These are phyloP conservation scores for Acanthosepion pharaonis DNA, from an alignment of 2,888 invertebrate genomes.

Conservation along the genomic window DNA sequence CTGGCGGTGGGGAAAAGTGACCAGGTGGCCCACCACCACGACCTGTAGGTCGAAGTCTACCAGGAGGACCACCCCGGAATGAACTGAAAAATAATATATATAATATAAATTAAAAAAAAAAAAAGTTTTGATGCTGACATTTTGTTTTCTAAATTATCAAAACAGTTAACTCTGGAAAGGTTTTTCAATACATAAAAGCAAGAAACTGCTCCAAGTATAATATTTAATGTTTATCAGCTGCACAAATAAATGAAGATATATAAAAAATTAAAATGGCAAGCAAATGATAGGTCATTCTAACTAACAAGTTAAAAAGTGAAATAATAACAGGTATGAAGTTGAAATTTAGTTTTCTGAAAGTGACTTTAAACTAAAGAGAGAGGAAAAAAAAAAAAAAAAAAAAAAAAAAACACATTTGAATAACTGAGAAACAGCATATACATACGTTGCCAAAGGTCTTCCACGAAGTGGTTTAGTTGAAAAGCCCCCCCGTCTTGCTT, in stretches of 20 bases:
- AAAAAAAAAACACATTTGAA: too few relatives aligned
- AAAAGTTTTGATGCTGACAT: too few relatives aligned
- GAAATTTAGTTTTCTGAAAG: neutral
- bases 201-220: too few relatives aligned
- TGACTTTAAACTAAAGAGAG: neutral
- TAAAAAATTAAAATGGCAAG: neutral
- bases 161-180: too few relatives aligned
- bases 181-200: too few relatives aligned
- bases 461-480: conserved; percentile 39
- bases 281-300: neutral
- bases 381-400: neutral
- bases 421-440: neutral
- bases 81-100: neutral
- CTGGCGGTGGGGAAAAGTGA: conserved; percentile 23
- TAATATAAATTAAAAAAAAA: neutral
- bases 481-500: conserved; percentile 39
- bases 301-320: too few relatives aligned
- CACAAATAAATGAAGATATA: neutral
- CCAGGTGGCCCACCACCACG: conserved; percentile 37
- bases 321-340: too few relatives aligned
- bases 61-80: conserved; percentile 41
- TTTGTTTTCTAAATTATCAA: too few relatives aligned
- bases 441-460: conserved; percentile 40
- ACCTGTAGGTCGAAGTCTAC: conserved; percentile 45
- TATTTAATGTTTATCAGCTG: too few relatives aligned